A percentile compares a stretch with the other conserved stretches of the same genome.
Conservation (phyloP, 2,113 vertebrate genomes). For the Lipophrys pholis region DNA sequence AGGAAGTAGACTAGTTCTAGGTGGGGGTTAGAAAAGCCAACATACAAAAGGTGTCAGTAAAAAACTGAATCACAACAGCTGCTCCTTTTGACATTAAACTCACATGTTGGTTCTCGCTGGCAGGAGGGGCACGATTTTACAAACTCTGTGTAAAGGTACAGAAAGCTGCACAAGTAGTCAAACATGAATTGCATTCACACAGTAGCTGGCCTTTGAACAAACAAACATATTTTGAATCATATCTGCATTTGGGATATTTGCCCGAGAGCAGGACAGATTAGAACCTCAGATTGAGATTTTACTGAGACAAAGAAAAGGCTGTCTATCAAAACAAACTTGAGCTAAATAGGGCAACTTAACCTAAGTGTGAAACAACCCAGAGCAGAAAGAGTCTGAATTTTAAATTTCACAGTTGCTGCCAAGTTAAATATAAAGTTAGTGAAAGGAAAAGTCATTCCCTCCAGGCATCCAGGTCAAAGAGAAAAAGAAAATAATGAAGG, state of each 20-base stretch:
- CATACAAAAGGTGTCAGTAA: neutral
- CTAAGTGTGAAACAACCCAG: neutral
- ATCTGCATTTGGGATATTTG: neutral
- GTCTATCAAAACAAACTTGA: neutral
- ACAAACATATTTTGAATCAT: neutral
- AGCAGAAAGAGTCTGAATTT: neutral
- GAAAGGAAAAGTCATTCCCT: neutral
- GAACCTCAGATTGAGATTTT: neutral
- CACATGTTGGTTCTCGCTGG: neutral
- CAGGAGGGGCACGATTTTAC: neutral
- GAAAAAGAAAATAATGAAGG: neutral
- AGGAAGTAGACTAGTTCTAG: too few relatives aligned
- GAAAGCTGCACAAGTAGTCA: neutral
- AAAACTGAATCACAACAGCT: neutral
- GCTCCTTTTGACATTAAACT: neutral
- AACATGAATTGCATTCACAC: slow-evolving; percentile 8
- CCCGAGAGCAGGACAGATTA: neutral
- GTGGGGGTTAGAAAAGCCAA: neutral
- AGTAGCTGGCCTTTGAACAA: slow-evolving; percentile 8
- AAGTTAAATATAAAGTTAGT: neutral
- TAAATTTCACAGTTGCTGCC: neutral
- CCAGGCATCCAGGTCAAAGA: neutral
- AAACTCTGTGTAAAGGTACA: slow-evolving; percentile 5
- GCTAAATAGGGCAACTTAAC: slow-evolving; percentile 5
- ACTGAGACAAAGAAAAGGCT: neutral